phyloP scores from a whole-genome alignment of 2,888 invertebrate species.

The Agrochola lota region DNA sequence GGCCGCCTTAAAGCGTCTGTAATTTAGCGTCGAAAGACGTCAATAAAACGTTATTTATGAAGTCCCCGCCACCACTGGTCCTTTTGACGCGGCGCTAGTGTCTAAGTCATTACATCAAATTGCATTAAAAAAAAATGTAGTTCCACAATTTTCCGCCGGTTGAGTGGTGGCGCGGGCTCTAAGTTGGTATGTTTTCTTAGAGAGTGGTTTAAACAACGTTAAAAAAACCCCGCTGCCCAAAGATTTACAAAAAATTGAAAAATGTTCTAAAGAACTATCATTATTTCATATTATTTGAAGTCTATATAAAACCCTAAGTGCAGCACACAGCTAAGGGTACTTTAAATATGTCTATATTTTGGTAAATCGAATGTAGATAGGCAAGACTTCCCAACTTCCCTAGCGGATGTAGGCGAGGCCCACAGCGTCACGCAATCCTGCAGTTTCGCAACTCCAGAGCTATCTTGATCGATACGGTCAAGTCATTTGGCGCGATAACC shows the following conservation, averaged over 20 bases:
- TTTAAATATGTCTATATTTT: neutral
- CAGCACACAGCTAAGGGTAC: neutral
- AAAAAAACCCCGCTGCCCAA: no score
- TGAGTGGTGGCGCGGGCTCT: no score
- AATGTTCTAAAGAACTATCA: neutral
- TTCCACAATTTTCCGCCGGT: no score
- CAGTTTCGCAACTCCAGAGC: constrained; percentile 70
- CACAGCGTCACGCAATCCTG: constrained; percentile 76
- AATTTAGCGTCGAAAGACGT: neutral
- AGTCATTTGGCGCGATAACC: constrained; percentile 69
- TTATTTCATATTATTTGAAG: neutral
- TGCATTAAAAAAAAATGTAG: no score
- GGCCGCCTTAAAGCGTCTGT: neutral
- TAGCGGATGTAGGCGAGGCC: constrained; percentile 51
- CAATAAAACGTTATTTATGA: neutral
- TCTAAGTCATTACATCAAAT: no score
- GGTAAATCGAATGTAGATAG: constrained; percentile 30
- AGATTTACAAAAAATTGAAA: no score
- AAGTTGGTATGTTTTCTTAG: no score
- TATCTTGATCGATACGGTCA: constrained; percentile 71
- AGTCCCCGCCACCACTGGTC: no score
- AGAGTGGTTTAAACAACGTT: no score
- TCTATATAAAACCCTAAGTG: neutral
- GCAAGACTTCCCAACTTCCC: constrained; percentile 32
- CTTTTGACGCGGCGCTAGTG: no score